Conservation (phyloP, 2,888 invertebrate species). For the Xylota segnis region DNA sequence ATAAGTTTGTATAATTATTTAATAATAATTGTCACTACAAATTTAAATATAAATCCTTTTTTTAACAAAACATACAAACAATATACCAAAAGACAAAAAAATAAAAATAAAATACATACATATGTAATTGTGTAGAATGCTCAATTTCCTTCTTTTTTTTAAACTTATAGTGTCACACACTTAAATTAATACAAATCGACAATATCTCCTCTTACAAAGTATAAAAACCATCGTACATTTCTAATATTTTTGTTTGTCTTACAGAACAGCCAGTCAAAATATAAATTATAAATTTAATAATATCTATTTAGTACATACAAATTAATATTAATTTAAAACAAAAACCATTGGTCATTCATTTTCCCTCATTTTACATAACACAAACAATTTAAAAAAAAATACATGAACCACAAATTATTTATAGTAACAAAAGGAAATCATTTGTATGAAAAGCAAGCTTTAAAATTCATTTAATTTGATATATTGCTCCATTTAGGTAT, state of each 20-base stretch:
- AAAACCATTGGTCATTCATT: slow-evolving; percentile 40
- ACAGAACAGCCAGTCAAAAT: slow-evolving; percentile 36
- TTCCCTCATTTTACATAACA: slow-evolving; percentile 22
- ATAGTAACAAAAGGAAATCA: neutral
- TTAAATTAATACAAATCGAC: slow-evolving; percentile 27
- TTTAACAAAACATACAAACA: slow-evolving; percentile 35
- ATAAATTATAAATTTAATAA: slow-evolving; percentile 25
- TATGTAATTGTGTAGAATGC: slow-evolving; percentile 14
- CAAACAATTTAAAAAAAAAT: neutral
- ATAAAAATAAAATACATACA: slow-evolving; percentile 11
- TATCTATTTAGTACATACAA: slow-evolving; percentile 4
- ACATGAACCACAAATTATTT: neutral
- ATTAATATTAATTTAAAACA: slow-evolving; percentile 25
- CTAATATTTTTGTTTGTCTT: slow-evolving; percentile 14
- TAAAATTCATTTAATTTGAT: slow-evolving; percentile 16
- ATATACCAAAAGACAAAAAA: slow-evolving; percentile 29
- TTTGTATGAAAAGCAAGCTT: neutral
- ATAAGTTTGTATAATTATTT: slow-evolving; percentile 73
- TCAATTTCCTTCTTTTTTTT: neutral
- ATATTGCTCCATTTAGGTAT: slow-evolving; percentile 12
- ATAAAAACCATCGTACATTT: slow-evolving; percentile 6
- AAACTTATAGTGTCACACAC: slow-evolving; percentile 35
- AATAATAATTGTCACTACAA: slow-evolving; percentile 68
- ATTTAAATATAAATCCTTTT: slow-evolving; percentile 40
- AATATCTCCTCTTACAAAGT: slow-evolving; percentile 1